phyloP scores from a whole-genome alignment of 1,140 invertebrate genomes.

The Trachelipus rathkii region DNA sequence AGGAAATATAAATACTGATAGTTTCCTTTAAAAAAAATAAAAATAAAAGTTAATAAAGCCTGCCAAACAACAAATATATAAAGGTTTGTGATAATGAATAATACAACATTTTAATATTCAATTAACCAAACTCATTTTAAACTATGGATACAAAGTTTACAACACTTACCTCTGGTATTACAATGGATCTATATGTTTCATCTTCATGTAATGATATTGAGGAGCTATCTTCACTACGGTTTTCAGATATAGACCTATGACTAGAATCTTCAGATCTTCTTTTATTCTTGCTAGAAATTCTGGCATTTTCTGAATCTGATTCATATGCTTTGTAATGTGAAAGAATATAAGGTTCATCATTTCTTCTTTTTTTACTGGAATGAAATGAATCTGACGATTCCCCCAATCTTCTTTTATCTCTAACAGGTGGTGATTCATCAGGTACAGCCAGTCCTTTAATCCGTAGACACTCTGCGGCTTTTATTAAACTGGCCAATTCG shows the following conservation, averaged over 20 bases:
- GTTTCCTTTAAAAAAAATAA: no score
- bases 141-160: no score
- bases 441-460: slow-evolving; percentile 78
- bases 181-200: not conserved
- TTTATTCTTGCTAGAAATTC: not conserved
- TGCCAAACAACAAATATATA: no score
- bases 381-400: not conserved
- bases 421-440: slow-evolving; percentile 21
- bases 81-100: no score
- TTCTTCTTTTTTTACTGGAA: not conserved
- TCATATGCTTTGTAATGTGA: no score
- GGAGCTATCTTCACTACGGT: not conserved
- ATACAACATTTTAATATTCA: no score
- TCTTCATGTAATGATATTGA: not conserved
- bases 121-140: no score
- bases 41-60: no score
- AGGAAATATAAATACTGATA: no score
- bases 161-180: slow-evolving; percentile 1
- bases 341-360: not conserved
- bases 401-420: slow-evolving; percentile 20
- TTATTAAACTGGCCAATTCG: slow-evolving; percentile 77
- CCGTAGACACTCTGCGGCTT: slow-evolving; percentile 83
- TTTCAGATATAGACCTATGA: not conserved
- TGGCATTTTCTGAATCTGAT: not conserved
- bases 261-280: not conserved